Base-by-base conservation (phyloP, 2,797 vertebrate genomes). In the Myotis vivesi region DNA sequence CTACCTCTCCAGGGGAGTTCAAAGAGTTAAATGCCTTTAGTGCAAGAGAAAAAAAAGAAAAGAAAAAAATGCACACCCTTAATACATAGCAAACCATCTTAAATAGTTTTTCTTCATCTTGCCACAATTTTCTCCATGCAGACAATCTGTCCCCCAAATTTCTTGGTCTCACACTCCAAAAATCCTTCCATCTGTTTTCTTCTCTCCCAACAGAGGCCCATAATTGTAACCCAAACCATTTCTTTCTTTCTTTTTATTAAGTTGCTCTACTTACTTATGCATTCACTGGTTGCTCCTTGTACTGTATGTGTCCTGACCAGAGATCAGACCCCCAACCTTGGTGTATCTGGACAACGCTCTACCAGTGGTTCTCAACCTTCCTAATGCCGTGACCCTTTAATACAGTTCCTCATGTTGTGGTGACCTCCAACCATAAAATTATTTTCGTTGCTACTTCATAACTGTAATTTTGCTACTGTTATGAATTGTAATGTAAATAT, bases 11-110 rank as follows among this genome's bases (percentile, higher is more conserved):
- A 77, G 79, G 9, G 86, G 2, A 59, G 38, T 72, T 76, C 72
- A 88, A 82, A 88, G 59, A 91, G 3, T 51, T 46, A 91, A 86
- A 76, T 81, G 69, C 68, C 53, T 91, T 77, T 62, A 88, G 66
- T 16, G 8, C 30, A 89, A 25, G 17, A 71, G 22, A 4, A 44
- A 8, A 20, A 75, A 53, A 59, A 17, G 7, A 44, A 44, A 53
- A 33, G 22, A 68, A 69, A 64, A 77, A 51, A 19, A 4, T 6
- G 8, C 25, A 66, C 0, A 36, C 19, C 16, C 36, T 55, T 44
- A 75, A 55, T 57, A 76, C 28, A 81, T 19, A 94, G 36, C 22
- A 90, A 89, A 92, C 80, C 46, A 85, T 75, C 59, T 87, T 87
- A 84, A 44, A 57, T 49, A 57, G 15, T 77, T 77, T 96, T 66